Base-by-base conservation (phyloP, 2,888 invertebrate genomes). In the Tenthredo notha region DNA sequence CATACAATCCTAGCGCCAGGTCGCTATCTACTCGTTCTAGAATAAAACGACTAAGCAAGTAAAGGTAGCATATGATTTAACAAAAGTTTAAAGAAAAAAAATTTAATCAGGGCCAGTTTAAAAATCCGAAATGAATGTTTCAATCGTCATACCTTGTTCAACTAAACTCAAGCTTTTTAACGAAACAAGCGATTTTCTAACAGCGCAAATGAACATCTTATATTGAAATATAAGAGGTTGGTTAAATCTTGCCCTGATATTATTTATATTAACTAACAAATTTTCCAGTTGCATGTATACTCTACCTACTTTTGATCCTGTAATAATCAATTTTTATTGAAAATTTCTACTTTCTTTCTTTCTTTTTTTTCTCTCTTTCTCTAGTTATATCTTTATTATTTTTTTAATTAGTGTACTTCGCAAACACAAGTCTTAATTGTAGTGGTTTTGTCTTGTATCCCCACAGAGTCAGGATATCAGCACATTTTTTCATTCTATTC, bases 21-120 rank as follows among this genome's bases (percentile, higher is more conserved):
- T 92, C 93, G 2, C 88, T 93, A 4, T 91, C 91, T 61, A 93
- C 93, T 25, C 90, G 92, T 84, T 93, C 93, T 83, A 90, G 92
- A 47, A 92, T 93, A 65, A 93, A 93, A 85, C 92, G 92, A 9
- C 91, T 93, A 47, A 91, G 92, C 40, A 92, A 92, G 85, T 92
- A 88, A 92, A 85, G 61, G 61, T 84, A 74, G 72, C 9, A 37
- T 40, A 70, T 50, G 18, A 29, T 70, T 67, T 47, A 67, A 83
- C 47, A 83, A 47, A 65, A 9, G 18, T 77, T 61, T 7, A 70
- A 12, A 67, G 50, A 67, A 67, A 29, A 47, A 83, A 67, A 83
- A 67, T 83, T 29, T 43, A 10, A 67, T 83, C 33, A 47, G 47
- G 83, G 50, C 70, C 33, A 33, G 83, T 83, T 65, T 50, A 67